These are phyloP conservation scores for Stictonetta naevosa DNA, from an alignment of 2,113 vertebrate species.

Conservation along the genomic window DNA sequence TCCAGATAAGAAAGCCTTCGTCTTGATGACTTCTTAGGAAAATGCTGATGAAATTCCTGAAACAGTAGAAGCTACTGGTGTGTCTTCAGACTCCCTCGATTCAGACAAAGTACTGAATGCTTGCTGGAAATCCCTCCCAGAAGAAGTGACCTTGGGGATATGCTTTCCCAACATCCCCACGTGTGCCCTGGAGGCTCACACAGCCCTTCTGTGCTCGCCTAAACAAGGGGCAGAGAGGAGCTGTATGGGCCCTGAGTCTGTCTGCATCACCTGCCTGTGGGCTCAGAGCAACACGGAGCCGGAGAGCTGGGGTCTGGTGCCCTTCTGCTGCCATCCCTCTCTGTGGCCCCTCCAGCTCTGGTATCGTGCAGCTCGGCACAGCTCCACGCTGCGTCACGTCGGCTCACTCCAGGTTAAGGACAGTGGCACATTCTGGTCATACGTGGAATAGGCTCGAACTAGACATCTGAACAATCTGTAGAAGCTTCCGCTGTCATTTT, in stretches of 20 bases:
- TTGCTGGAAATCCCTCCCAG: constrained; percentile 29
- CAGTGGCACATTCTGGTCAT: not conserved
- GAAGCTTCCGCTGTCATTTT: not conserved
- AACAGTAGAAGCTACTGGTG: constrained; percentile 12
- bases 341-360: not conserved
- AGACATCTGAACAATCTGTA: not conserved
- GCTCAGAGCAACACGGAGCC: not conserved
- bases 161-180: not conserved
- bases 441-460: not conserved
- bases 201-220: not conserved
- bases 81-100: not conserved
- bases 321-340: not conserved
- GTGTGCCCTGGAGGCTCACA: not conserved
- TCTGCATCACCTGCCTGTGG: not conserved
- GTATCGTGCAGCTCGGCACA: not conserved
- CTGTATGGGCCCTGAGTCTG: not conserved
- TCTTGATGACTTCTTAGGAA: constrained; percentile 11
- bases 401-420: not conserved
- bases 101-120: not conserved
- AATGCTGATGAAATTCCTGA: constrained; percentile 35
- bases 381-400: not conserved
- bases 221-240: not conserved
- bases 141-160: not conserved
- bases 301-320: not conserved
- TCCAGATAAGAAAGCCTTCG: constrained; percentile 59